Percentiles rank a stretch among this genome's conserved stretches.
Conservation (phyloP, 35 echinoderm and acorn worm species). For the Heliocidaris tuberculata region DNA sequence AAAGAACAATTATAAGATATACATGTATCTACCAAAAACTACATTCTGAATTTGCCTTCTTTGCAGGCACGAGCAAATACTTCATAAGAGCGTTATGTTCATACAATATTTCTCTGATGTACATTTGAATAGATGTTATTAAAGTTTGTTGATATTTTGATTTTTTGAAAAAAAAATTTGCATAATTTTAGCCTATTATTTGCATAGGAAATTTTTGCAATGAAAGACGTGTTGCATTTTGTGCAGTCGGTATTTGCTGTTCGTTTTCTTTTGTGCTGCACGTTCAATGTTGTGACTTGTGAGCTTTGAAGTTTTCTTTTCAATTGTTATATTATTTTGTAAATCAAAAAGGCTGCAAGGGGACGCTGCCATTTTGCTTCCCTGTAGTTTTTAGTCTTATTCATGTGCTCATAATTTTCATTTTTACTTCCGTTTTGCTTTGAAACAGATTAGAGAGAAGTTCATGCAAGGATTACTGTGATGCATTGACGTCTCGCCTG, state of each 20-base stretch:
- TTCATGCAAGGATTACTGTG: constrained; percentile 24
- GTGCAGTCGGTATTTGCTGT: constrained; percentile 1
- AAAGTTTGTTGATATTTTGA: neutral
- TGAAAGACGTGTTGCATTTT: neutral
- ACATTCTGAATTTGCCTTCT: neutral
- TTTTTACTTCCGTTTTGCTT: neutral
- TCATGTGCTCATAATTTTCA: neutral
- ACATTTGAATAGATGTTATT: neutral
- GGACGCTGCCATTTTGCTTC: neutral
- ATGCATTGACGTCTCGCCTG: neutral
- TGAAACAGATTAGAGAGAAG: constrained; percentile 31
- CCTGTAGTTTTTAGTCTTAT: neutral
- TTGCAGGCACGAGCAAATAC: neutral
- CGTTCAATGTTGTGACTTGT: neutral
- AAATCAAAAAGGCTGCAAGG: neutral
- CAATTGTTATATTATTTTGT: neutral
- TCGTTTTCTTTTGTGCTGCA: neutral
- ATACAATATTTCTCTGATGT: neutral
- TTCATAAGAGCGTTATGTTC: neutral
- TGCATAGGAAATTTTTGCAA: neutral
- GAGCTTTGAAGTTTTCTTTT: neutral
- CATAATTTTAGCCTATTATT: neutral
- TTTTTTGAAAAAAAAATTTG: neutral
- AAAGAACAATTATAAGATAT: neutral
- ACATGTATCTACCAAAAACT: neutral